These are phyloP conservation scores for Cephus sareptanus DNA, from an alignment of 2,888 invertebrate species.

Conservation along the genomic window DNA sequence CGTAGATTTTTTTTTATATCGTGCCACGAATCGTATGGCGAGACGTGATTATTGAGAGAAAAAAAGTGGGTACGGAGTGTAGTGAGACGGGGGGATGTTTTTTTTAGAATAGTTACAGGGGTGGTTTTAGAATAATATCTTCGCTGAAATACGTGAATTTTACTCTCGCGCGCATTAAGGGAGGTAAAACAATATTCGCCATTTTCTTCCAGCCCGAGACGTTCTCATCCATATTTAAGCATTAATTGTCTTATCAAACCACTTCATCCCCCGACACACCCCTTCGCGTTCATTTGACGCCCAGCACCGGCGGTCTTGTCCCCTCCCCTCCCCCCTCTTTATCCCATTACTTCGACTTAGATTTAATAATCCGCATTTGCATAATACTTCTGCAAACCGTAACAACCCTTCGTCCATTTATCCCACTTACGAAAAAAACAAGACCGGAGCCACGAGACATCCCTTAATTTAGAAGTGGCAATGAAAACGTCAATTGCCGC, in stretches of 20 bases:
- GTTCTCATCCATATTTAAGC: conserved; percentile 9
- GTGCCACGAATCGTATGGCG: too few species aligned
- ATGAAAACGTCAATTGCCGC: conserved; percentile 7
- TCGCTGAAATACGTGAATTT: too few species aligned
- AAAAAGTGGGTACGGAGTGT: too few species aligned
- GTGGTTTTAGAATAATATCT: too few species aligned
- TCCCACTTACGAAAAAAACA: too few species aligned
- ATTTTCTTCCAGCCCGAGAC: background rate
- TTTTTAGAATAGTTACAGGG: too few species aligned
- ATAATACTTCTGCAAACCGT: conserved; percentile 29
- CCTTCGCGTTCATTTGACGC: background rate
- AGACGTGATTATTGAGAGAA: too few species aligned
- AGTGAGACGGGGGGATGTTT: too few species aligned
- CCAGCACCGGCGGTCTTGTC: background rate
- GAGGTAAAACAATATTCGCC: background rate
- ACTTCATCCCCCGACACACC: background rate
- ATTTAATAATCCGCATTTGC: conserved; percentile 31
- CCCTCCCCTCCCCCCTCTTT: background rate
- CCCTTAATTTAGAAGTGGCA: background rate
- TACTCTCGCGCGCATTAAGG: too few species aligned
- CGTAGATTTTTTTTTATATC: too few species aligned
- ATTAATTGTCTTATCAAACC: conserved; percentile 19
- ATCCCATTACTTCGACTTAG: conserved; percentile 25
- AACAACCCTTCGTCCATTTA: conserved; percentile 16
- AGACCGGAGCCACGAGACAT: too few species aligned